Base-by-base conservation (phyloP, 2,888 invertebrate genomes). In the Arrhopalites spinosus region DNA sequence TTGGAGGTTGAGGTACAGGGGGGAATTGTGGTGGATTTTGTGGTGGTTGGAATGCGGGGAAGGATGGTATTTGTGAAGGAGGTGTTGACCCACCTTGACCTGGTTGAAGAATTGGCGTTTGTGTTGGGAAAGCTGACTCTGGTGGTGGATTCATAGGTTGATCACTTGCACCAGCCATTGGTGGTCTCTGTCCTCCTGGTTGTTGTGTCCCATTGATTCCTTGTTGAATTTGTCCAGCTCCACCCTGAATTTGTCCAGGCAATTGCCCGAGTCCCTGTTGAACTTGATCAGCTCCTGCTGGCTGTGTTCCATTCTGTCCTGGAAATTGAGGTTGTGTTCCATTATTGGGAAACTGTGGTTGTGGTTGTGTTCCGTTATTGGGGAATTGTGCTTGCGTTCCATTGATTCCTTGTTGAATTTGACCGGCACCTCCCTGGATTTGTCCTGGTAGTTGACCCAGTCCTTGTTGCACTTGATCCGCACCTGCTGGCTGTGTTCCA, bases 91-190 rank as follows among this genome's bases (percentile, higher is more conserved):
- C 36, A 7, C 15, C 36, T 17, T 2, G 3, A 27, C 59, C 69
- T 20, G 74, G 74, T 29, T 68, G 66, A 25, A 75, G 63, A 20
- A 75, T 75, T 8, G 74, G 74, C 30, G 68, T 74, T 67, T 59
- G 53, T 13, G 74, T 74, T 1, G 73, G 56, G 56, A 29, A 73
- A 27, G 71, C 13, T 15, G 50, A 11, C 27, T 29, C 47, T 15
- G 36, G 20, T n/a, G 45, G 68, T 53, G 53, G 53, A 27, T 25
- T 36, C 56, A 29, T 69, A 1, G 30, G 30, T 56, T 53, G 67
- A 29, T 66, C 67, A 56, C 47, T 56, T 25, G 66, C 74, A 29
- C 11, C 67, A 27, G 13, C 27, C 2, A 15, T 25, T 1, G 70
- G 63, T n/a, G 75, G 36, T 20, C 36, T 27, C 50, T 23, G 13